Evolutionary conservation across 2,797 vertebrate genomes (phyloP), one percentile per base, ranked within the genome.

Genomic region (Chromis chromis): DNA sequence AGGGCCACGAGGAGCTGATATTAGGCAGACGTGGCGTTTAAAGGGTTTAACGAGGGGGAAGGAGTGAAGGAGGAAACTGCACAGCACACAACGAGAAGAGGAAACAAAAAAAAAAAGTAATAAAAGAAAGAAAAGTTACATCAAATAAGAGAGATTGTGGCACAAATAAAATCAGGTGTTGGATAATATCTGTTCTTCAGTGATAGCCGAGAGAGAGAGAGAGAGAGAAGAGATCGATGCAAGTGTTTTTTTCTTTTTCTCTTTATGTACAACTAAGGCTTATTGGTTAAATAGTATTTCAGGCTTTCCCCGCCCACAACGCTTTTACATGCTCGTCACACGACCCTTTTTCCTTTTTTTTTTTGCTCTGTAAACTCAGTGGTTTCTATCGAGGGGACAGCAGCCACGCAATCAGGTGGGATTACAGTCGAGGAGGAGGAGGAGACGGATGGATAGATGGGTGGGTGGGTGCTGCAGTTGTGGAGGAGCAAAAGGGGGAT

Each of bases 181-280:
- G 95, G 94, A 94, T 96, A 96, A 96, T 96, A 96, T 96, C 94
- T 95, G 94, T 95, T 90, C 92, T 87, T 96, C 93, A 95, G 96
- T 95, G 96, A 96, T 77, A 95, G 95, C 93, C 83, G 93, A 95
- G 95, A 95, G 49, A 68, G 94, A 95, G 49, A 68, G 94, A 95
- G 50, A 53, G 50, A 28, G 25, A 28, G 52, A 27, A 71, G 95
- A 96, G 94, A 94, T 93, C 16, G 93, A 96, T 94, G 95, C 93
- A 89, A 93, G 95, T 96, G 96, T 95, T 94, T 82, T 71, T 78
- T 16, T 12, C 14, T 96, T 78, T 82, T 84, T 74, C 78, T 87
- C 70, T 78, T 89, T 98, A 97, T 99, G 95, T 98, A 99, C 98
- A 98, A 96, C 97, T 98, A 99, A 99, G 98, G 98, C 98, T 97